A percentile compares a stretch with the other conserved stretches of the same genome.
These are phyloP conservation scores for Alloscopus bannaensis DNA, from an alignment of 2,888 invertebrate species.

Conservation along the genomic window DNA sequence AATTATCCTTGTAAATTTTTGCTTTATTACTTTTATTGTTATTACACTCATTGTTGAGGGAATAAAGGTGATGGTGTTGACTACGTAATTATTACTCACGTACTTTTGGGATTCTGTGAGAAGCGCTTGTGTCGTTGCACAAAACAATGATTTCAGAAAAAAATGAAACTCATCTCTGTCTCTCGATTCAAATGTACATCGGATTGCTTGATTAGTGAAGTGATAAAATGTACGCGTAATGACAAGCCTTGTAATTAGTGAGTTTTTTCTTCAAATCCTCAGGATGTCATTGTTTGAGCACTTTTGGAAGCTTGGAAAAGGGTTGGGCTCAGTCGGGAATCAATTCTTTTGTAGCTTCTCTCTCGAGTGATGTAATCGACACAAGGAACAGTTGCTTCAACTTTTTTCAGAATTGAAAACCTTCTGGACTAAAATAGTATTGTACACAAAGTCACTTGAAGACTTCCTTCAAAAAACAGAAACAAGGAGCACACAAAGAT, in stretches of 20 bases:
- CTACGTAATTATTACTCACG: slow-evolving; percentile 51
- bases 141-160: neutral
- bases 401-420: too few species aligned
- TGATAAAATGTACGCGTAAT: slow-evolving; percentile 42
- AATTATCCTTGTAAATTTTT: slow-evolving; percentile 37
- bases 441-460: too few species aligned
- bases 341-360: slow-evolving; percentile 53
- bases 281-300: slow-evolving; percentile 24
- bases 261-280: too few species aligned
- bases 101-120: slow-evolving; percentile 8
- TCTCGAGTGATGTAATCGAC: slow-evolving; percentile 47
- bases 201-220: slow-evolving; percentile 36
- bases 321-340: slow-evolving; percentile 49
- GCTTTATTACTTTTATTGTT: slow-evolving; percentile 31
- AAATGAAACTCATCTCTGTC: neutral
- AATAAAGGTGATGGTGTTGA: slow-evolving; percentile 27
- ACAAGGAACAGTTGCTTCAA: too few species aligned
- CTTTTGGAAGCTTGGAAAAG: slow-evolving; percentile 43
- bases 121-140: slow-evolving; percentile 4
- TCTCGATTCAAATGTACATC: slow-evolving; percentile 1
- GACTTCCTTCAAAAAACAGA: neutral
- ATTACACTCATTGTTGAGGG: slow-evolving; percentile 30
- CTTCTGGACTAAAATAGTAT: too few species aligned
- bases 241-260: slow-evolving; percentile 13
- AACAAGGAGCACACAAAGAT: slow-evolving; percentile 26